Evolutionary conservation across 2,113 vertebrate genomes (phyloP), one percentile per base, ranked within the genome.

Genomic region (Scatophagus argus): DNA sequence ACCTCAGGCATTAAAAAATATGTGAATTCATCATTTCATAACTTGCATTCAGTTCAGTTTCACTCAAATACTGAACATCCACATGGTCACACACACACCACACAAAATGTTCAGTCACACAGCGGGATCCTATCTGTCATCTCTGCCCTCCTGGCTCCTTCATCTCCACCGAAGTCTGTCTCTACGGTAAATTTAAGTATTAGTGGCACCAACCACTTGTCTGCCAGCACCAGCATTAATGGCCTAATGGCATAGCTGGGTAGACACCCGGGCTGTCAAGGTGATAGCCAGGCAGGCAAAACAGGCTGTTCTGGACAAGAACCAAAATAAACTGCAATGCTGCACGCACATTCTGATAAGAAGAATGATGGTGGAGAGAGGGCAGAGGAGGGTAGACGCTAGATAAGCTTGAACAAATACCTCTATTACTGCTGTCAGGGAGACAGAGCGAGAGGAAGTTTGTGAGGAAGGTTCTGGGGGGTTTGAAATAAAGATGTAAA

Each of bases 371-470:
- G 73, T 27, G 32, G 39, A 31, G 71, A 43, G 64, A 46, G 64
- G 65, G 73, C n/a, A n/a, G n/a, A n/a, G n/a, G n/a, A n/a, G n/a
- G n/a, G n/a, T n/a, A n/a, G n/a, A n/a, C n/a, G 36, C 25, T n/a
- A 66, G 82, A 85, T 87, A 77, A 81, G 77, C 41, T 43, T 62
- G 43, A 70, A 72, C 27, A 82, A 82, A 86, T 76, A 79, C 68
- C 59, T 59, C 73, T 58, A 21, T 38, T 58, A 52, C 69, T 31
- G 64, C 39, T 39, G 38, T 19, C 2, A 63, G 11, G 11, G 39
- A 64, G 41, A 64, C 34, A 56, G 29, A 47, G 16, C 17, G 36
- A 54, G 61, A 25, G n/a, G 51, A 29, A 44, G 52, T 17, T 8
- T 52, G 49, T 46, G 54, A 3, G n/a, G 11, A 44, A 16, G 49